Percentiles rank a stretch among this genome's conserved stretches.
These are phyloP conservation scores for Eutolmus rufibarbis DNA, from an alignment of 2,888 invertebrate genomes.

Conservation along the genomic window DNA sequence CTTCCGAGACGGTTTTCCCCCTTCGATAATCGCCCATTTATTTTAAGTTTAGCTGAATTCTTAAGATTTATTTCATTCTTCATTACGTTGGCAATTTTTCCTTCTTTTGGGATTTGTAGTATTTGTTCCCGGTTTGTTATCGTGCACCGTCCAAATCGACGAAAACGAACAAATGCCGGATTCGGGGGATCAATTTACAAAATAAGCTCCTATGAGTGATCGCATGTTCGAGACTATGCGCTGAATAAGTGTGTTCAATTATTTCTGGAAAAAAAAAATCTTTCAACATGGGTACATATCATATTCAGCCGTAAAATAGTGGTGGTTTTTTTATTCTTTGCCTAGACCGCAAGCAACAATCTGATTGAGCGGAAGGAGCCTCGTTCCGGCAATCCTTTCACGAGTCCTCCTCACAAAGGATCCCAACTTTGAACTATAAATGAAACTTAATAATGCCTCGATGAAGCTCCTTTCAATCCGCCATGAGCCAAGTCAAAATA, in stretches of 20 bases:
- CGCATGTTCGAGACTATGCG: neutral
- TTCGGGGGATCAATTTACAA: neutral
- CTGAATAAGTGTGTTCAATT: neutral
- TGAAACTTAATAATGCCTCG: constrained; percentile 11
- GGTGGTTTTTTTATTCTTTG: neutral
- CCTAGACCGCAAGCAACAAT: neutral
- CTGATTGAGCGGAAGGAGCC: neutral
- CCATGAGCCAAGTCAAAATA: neutral
- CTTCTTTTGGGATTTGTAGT: constrained; percentile 3
- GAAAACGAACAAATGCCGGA: neutral
- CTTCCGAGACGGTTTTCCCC: constrained; percentile 5
- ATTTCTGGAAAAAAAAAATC: neutral
- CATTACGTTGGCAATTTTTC: neutral
- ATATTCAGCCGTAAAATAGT: neutral
- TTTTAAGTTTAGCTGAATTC: constrained; percentile 26
- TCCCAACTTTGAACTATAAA: constrained; percentile 1
- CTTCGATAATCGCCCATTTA: constrained; percentile 28
- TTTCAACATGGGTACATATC: neutral
- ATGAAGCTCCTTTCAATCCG: neutral
- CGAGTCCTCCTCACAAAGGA: neutral
- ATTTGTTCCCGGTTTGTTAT: constrained; percentile 8
- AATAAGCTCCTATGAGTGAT: neutral
- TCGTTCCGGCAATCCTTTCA: neutral
- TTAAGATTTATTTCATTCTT: constrained; percentile 21
- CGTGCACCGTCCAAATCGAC: neutral